These are phyloP conservation scores for Catharus minimus DNA, from an alignment of 2,113 vertebrate species.

Conservation along the genomic window DNA sequence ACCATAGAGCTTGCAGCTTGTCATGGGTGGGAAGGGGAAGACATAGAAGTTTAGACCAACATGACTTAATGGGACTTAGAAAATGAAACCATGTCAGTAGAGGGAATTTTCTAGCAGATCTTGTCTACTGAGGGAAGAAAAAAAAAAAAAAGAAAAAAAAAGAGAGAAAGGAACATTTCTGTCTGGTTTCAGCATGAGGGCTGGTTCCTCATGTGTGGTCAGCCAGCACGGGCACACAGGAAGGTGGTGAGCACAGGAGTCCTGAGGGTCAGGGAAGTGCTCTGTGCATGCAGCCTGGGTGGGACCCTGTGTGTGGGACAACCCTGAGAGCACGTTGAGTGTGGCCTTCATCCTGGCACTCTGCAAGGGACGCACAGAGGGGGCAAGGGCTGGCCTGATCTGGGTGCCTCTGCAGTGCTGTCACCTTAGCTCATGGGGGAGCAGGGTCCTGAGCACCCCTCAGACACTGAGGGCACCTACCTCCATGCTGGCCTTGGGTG, in stretches of 20 bases:
- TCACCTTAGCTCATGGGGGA: not conserved
- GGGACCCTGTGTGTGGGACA: not conserved
- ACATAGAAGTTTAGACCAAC: not conserved
- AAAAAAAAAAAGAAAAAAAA: too few relatives aligned
- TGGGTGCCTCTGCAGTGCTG: not conserved
- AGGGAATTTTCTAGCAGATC: not conserved
- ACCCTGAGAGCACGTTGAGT: rapidly evolving
- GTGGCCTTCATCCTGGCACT: not conserved
- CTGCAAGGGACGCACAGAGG: rapidly evolving
- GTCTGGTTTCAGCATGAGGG: not conserved
- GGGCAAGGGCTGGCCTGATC: not conserved
- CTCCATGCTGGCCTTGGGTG: not conserved
- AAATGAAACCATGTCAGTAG: not conserved
- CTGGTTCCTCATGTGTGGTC: not conserved
- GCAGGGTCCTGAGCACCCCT: not conserved
- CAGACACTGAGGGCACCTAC: not conserved
- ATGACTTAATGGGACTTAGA: not conserved
- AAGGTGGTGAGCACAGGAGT: not conserved
- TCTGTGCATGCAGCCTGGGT: not conserved
- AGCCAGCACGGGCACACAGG: rapidly evolving
- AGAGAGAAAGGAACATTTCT: not conserved
- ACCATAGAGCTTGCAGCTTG: not conserved
- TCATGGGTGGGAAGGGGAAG: not conserved
- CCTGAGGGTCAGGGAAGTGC: not conserved
- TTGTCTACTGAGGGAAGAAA: not conserved